Base-by-base conservation (phyloP, 2,113 vertebrate species). In the Trichechus manatus region DNA sequence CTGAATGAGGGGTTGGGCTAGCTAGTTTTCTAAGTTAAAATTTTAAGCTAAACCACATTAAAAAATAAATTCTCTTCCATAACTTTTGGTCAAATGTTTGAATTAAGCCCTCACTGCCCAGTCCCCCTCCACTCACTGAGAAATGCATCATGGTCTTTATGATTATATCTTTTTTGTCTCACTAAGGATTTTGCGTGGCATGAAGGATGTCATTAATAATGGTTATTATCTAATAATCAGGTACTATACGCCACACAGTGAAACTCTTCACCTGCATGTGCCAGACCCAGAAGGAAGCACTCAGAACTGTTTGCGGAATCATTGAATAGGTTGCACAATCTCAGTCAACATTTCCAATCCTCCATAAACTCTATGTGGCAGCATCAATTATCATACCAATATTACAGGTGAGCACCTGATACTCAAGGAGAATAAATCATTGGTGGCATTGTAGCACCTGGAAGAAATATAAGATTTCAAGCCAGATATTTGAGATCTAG, bases 61-160 rank as follows among this genome's bases (percentile, higher is more conserved):
- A 92, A 87, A 93, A 63, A 33, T 47, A 64, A 63, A 84, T 56
- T 20, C 19, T 87, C 31, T 79, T 44, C 96, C 47, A 89, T 95
- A 72, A 95, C 8, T 83, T 5, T 85, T 92, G 14, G 59, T 63
- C 78, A 94, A 92, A 42, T 87, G 7, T 84, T 96, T 93, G 70
- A 84, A 36, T 77, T 22, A 94, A 70, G 9, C 2, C 27, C 22
- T 11, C 3, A 29, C 9, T 77, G 23, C 5, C 19, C 3, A 56
- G 13, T 56, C 15, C 2, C 11, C 29, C 20, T n/a, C 42, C 63
- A 2, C 15, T 66, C 4, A 36, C 6, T 22, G 50, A 61, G n/a
- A 93, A 83, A 42, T 47, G 2, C 20, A 66, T 47, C 1, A 17
- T 8, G 78, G 33, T 2, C 11, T 5, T 77, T 68, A 10, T 29